A percentile compares a stretch with the other conserved stretches of the same genome.
phyloP scores from a whole-genome alignment of 2,113 vertebrate species.

The Merops nubicus region DNA sequence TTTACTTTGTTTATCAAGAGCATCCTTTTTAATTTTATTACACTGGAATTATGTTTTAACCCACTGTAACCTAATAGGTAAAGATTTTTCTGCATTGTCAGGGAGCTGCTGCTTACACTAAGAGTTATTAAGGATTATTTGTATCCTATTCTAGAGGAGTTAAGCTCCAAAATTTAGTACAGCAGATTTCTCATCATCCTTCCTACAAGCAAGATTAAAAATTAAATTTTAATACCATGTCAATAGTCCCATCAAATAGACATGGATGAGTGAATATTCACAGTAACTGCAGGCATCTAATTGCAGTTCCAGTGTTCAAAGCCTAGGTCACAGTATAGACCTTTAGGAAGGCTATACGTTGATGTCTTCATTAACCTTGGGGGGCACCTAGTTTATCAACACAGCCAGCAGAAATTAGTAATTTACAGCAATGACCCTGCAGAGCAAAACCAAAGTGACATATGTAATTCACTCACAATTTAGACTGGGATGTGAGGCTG shows the following conservation, averaged over 20 bases:
- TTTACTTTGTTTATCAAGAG: background rate
- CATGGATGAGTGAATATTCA: background rate
- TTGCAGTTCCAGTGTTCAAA: background rate
- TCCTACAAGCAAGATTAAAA: background rate
- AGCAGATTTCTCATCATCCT: background rate
- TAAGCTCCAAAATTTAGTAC: background rate
- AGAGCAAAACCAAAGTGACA: background rate
- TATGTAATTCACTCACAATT: background rate
- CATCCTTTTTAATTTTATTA: background rate
- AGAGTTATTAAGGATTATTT: background rate
- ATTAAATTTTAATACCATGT: background rate
- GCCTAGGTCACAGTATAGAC: background rate
- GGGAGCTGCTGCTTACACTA: background rate
- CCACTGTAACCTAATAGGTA: background rate
- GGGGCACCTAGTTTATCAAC: background rate
- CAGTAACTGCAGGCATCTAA: background rate
- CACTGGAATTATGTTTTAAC: background rate
- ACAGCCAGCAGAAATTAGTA: background rate
- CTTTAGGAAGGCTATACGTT: background rate
- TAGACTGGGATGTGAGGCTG: background rate
- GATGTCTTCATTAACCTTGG: background rate
- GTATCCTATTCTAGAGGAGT: background rate
- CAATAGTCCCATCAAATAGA: background rate
- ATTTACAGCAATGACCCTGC: background rate
- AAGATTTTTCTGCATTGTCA: background rate